Conservation (phyloP, 2,113 vertebrate genomes). For the Bos javanicus region DNA sequence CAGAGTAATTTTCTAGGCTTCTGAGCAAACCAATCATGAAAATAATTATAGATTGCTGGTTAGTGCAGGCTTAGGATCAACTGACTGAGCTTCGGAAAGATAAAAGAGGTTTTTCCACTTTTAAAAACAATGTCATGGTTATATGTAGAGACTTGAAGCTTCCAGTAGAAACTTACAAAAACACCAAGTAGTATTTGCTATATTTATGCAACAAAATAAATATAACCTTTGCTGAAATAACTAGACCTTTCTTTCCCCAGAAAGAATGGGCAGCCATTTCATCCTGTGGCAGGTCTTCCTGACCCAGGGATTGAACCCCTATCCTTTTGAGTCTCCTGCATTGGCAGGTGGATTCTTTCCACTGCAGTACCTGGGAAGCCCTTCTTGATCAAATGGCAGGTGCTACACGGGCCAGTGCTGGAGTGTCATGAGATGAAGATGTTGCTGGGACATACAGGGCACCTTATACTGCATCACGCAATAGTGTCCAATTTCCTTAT, state of each 20-base stretch:
- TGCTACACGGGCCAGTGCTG: accelerated
- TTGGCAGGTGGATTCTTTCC: neutral
- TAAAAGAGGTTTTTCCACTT: neutral
- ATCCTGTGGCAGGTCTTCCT: neutral
- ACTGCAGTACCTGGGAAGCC: neutral
- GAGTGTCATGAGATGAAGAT: neutral
- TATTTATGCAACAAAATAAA: neutral
- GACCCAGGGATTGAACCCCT: neutral
- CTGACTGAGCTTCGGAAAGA: neutral
- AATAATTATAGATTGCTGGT: constrained; percentile 21
- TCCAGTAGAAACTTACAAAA: neutral
- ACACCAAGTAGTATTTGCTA: neutral
- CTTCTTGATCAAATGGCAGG: neutral
- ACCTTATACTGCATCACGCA: neutral
- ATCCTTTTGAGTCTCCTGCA: neutral
- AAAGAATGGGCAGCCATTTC: neutral
- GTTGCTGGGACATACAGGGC: neutral
- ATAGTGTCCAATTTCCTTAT: neutral
- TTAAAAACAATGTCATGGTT: neutral
- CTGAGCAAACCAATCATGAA: neutral
- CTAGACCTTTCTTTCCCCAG: neutral
- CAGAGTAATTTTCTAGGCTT: neutral
- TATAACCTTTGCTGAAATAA: neutral
- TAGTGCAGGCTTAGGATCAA: neutral
- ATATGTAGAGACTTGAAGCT: neutral